Base-by-base conservation (phyloP, 2,113 vertebrate genomes). In the Myrmecobius fasciatus region DNA sequence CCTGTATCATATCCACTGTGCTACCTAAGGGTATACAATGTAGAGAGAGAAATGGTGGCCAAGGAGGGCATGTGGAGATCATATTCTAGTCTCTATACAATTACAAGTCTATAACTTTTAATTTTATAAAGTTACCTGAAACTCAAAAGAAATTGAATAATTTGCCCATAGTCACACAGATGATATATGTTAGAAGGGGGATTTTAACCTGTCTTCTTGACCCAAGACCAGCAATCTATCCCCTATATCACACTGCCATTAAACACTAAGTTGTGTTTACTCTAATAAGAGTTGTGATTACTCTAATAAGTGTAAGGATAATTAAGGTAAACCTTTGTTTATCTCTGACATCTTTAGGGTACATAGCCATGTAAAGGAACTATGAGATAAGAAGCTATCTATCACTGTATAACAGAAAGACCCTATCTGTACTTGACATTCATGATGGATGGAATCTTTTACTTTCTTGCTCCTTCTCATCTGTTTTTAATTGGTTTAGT, bases 391-490 rank as follows among this genome's bases (percentile, higher is more conserved):
- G 47, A 94, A 9, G 25, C 95, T 93, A 96, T 53, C 92, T 25
- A 0, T 90, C 95, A 89, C 75, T 95, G 56, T 92, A 53, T 96
- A 97, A 92, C 51, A 93, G 22, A 53, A 92, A 97, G 97, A 97
- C 67, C 10, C 11, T 94, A 53, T 90, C 91, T 97, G 51, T 88
- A 0, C 48, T 93, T 97, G 52, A 10, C 31, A 94, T 60, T 26
- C 60, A 48, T 89, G 92, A 92, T 53, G 90, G 97, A 95, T 94
- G 4, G 75, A 31, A 36, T 43, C 56, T 95, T 96, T 93, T 94
- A 28, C 17, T 94, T 36, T 92, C 46, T 94, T 53, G 49, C 53
- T 91, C 12, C 52, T 90, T 26, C 26, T 53, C 24, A 43, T 1
- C 53, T 90, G 26, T 91, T 95, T 92, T 67, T 6, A 31, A 43